These are phyloP conservation scores for Ataeniobius toweri DNA, from an alignment of 2,797 vertebrate species.

Conservation along the genomic window DNA sequence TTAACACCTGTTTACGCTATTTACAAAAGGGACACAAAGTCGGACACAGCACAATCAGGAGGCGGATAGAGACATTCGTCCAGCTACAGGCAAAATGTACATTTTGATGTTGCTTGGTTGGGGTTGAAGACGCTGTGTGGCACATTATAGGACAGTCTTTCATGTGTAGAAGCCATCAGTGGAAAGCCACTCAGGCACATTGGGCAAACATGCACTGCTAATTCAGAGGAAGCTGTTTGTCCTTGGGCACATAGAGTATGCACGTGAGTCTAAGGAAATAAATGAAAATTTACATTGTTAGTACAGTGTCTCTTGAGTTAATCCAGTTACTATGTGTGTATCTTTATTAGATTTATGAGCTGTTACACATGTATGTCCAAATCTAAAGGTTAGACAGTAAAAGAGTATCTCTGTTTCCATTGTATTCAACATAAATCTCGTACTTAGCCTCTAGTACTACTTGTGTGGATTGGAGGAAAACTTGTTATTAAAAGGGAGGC, in stretches of 20 bases:
- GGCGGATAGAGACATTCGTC: constrained; percentile 56
- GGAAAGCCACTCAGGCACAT: constrained; percentile 41
- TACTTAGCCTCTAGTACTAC: constrained; percentile 38
- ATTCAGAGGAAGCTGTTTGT: constrained; percentile 40
- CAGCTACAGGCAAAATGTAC: constrained; percentile 23
- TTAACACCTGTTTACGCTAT: constrained; percentile 79
- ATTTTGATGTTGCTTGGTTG: constrained; percentile 57
- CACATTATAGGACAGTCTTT: constrained; percentile 52
- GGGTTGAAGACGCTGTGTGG: constrained; percentile 27
- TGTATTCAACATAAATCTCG: constrained; percentile 66
- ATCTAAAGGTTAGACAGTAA: constrained; percentile 39
- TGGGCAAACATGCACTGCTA: constrained; percentile 45
- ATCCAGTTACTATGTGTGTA: constrained; percentile 30
- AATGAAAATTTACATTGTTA: constrained; percentile 16
- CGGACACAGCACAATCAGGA: constrained; percentile 16
- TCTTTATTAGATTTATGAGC: constrained; percentile 44
- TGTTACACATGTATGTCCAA: constrained; percentile 23
- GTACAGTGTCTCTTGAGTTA: background rate
- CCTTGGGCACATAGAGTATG: constrained; percentile 28
- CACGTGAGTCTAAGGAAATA: constrained; percentile 21
- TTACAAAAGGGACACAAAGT: constrained; percentile 50
- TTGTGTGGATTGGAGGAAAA: constrained; percentile 53
- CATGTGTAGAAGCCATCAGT: constrained; percentile 55
- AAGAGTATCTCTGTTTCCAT: constrained; percentile 49
- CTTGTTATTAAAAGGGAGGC: constrained; percentile 47